Evolutionary conservation across 2,888 invertebrate genomes (phyloP), one percentile per base, ranked within the genome.

Genomic region (Drosophila crucigera): DNA sequence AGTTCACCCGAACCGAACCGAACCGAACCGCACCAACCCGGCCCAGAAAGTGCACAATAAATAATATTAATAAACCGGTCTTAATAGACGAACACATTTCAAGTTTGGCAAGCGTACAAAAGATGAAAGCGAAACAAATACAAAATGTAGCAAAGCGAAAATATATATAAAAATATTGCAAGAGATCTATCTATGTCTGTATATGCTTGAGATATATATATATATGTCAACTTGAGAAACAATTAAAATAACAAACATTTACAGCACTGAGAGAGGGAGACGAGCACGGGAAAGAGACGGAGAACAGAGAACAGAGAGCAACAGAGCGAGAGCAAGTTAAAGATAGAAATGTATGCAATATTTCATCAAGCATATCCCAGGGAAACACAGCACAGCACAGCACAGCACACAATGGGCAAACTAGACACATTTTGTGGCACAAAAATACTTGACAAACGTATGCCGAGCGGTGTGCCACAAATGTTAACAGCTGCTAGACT

Each of bases 181-280:
- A 63, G 39, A 4, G 35, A 39, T 47, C 11, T 49, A 30, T 6
- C 0, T 43, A 22, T 14, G 11, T 30, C 16, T 33, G 31, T 33
- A 7, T 58, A 43, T 28, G 5, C 14, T 14, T 35, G 35, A 35
- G 14, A 25, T 54, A 22, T 37, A 16, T 33, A 31, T 16, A 7
- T 68, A 50, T 55, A 9, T 54, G 25, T 19, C 33, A 22, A 58
- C 58, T 68, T 55, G 53, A 72, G 47, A 70, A 63, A 75, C 73
- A 73, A 76, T 68, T 73, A 78, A 78, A 70, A 67, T 50, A 59
- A 62, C 67, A 56, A 68, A 53, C 35, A 50, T 50, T 52, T 55
- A 28, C 2, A 50, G 35, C 31, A 41, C 22, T 47, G 41, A 4
- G 30, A 19, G 30, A 19, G 28, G 50, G 31, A 9, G 31, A 19